phyloP scores from a whole-genome alignment of 2,113 vertebrate genomes.

The Stigmatopora nigra region DNA sequence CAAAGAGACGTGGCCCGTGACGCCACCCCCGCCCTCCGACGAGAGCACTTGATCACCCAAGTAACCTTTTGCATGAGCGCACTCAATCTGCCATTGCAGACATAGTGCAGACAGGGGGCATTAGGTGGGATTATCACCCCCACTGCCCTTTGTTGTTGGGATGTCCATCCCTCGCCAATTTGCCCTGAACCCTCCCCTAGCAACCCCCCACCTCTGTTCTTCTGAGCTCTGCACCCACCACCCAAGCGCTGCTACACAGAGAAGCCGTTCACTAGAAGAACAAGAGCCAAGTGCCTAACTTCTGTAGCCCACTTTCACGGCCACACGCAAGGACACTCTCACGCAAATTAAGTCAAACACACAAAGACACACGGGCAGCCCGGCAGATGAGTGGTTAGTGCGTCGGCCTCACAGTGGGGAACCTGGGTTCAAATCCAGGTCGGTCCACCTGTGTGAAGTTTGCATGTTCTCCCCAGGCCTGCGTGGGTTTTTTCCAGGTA shows the following conservation, averaged over 20 bases:
- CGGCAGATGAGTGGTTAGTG: too few relatives aligned
- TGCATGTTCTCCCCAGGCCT: too few relatives aligned
- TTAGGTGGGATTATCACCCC: conserved; percentile 60
- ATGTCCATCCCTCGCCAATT: conserved; percentile 36
- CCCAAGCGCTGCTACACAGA: conserved; percentile 38
- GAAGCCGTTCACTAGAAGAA: conserved; percentile 20
- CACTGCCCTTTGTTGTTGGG: conserved; percentile 53
- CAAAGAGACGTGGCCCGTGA: conserved; percentile 26
- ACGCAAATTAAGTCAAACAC: conserved; percentile 15
- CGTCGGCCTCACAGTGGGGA: too few relatives aligned
- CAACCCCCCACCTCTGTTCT: not conserved
- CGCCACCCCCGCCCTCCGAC: conserved; percentile 17
- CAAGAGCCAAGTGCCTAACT: conserved; percentile 12
- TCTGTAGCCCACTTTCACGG: conserved; percentile 26
- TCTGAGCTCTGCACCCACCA: conserved; percentile 3
- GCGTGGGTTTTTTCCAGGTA: too few relatives aligned
- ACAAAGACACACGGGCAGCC: conserved; percentile 1
- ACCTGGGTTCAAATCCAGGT: too few relatives aligned
- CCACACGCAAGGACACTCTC: conserved; percentile 19
- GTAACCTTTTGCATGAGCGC: conserved; percentile 58
- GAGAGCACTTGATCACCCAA: conserved; percentile 48
- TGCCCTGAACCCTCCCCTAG: conserved; percentile 5
- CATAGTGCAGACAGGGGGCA: conserved; percentile 55
- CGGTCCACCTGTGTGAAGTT: too few relatives aligned
- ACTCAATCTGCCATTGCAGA: conserved; percentile 54